A percentile compares a stretch with the other conserved stretches of the same genome.
phyloP scores from a whole-genome alignment of 37 sponge, comb jelly and placozoan species.

The Bolinopsis microptera region DNA sequence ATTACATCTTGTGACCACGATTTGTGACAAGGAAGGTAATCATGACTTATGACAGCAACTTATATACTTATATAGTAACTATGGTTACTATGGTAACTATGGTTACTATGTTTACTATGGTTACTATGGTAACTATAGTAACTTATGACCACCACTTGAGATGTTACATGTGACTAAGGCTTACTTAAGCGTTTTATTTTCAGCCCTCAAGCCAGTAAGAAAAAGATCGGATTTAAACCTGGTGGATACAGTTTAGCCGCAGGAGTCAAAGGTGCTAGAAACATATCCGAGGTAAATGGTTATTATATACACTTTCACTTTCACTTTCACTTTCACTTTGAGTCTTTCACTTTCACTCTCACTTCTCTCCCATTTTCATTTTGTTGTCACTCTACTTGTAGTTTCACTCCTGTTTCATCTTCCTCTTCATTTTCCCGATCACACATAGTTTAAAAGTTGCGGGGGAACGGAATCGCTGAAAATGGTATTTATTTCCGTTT shows the following conservation, averaged over 20 bases:
- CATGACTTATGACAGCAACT: too few relatives aligned
- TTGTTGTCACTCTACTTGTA: too few relatives aligned
- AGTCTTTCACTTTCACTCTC: background rate
- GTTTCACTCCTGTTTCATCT: too few relatives aligned
- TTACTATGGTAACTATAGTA: background rate
- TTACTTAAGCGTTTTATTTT: background rate
- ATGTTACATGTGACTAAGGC: too few relatives aligned
- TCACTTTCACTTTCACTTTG: slow-evolving; percentile 15
- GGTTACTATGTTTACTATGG: background rate
- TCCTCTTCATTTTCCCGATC: too few relatives aligned
- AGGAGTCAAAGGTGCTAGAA: slow-evolving; percentile 48
- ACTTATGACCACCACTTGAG: too few relatives aligned
- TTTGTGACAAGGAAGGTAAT: too few relatives aligned
- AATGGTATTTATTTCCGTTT: too few relatives aligned
- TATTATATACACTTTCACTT: background rate
- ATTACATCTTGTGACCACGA: background rate
- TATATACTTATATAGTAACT: too few relatives aligned
- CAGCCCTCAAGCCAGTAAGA: slow-evolving; percentile 46
- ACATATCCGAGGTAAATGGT: slow-evolving; percentile 51
- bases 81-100: background rate
- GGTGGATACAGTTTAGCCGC: slow-evolving; percentile 49
- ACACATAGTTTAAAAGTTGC: too few relatives aligned
- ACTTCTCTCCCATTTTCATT: background rate
- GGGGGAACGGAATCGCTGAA: too few relatives aligned
- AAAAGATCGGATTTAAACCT: background rate